These are phyloP conservation scores for Ciconia stormi DNA, from an alignment of 2,113 vertebrate species.

Conservation along the genomic window DNA sequence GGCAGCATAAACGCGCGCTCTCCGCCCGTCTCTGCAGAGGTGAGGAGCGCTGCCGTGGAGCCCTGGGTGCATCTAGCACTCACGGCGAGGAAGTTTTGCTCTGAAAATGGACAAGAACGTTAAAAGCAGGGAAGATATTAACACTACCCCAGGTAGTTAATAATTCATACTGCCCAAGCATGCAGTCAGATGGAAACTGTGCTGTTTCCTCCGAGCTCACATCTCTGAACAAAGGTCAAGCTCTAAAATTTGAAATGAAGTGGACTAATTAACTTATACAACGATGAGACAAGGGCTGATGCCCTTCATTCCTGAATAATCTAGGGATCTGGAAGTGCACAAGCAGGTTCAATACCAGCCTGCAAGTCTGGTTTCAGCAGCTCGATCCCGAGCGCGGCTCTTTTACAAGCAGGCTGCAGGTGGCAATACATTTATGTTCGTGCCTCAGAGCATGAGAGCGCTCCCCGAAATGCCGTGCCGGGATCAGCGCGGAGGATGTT, in stretches of 20 bases:
- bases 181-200: background rate
- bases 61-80: background rate
- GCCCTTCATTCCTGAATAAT: accelerated
- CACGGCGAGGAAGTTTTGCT: background rate
- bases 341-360: background rate
- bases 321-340: accelerated
- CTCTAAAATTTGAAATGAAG: background rate
- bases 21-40: background rate
- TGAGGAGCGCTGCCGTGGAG: background rate
- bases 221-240: background rate
- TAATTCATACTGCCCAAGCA: background rate
- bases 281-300: accelerated
- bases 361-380: background rate
- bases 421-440: background rate
- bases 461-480: background rate
- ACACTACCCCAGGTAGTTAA: background rate
- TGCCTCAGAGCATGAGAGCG: background rate
- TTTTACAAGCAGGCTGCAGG: slow-evolving; percentile 41
- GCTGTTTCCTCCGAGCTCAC: accelerated
- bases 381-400: background rate
- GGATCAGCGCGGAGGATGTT: background rate
- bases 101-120: background rate
- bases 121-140: background rate
- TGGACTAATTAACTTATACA: background rate
- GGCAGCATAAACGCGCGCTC: background rate